These are phyloP conservation scores for Oryzias javanicus DNA, from an alignment of 2,113 vertebrate species.

Conservation along the genomic window DNA sequence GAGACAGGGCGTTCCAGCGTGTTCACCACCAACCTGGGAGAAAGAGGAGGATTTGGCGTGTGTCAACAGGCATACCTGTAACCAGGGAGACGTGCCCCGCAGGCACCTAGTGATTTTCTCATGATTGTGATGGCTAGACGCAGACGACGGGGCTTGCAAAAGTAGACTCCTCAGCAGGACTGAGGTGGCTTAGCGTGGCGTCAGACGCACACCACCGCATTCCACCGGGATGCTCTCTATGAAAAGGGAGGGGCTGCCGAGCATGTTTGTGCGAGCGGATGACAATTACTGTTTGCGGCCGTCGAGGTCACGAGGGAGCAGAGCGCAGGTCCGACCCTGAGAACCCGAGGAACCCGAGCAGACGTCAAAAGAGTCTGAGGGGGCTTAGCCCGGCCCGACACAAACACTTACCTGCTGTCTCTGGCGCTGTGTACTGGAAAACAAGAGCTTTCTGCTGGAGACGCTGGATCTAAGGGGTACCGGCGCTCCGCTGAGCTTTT, in stretches of 20 bases:
- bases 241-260: constrained; percentile 45
- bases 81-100: constrained; percentile 71
- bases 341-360: constrained; percentile 69
- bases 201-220: constrained; percentile 75
- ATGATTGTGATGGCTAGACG: constrained; percentile 76
- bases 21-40: constrained; percentile 67
- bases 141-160: constrained; percentile 75
- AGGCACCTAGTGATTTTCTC: constrained; percentile 80
- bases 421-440: constrained; percentile 71
- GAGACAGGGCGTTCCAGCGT: constrained; percentile 79
- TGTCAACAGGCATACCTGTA: constrained; percentile 82
- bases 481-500: constrained; percentile 45
- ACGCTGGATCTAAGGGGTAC: constrained; percentile 54
- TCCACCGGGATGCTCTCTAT: constrained; percentile 67
- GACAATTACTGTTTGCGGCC: constrained; percentile 72
- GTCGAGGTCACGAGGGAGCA: constrained; percentile 53
- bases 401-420: constrained; percentile 74
- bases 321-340: constrained; percentile 59
- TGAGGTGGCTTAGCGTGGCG: constrained; percentile 80
- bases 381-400: constrained; percentile 70
- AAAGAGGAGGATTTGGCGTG: constrained; percentile 79
- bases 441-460: constrained; percentile 70
- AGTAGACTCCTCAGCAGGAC: constrained; percentile 77
- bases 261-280: constrained; percentile 45
- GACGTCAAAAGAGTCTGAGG: constrained; percentile 72